These are phyloP conservation scores for Polydrusus cervinus DNA, from an alignment of 2,888 invertebrate species.

Conservation along the genomic window DNA sequence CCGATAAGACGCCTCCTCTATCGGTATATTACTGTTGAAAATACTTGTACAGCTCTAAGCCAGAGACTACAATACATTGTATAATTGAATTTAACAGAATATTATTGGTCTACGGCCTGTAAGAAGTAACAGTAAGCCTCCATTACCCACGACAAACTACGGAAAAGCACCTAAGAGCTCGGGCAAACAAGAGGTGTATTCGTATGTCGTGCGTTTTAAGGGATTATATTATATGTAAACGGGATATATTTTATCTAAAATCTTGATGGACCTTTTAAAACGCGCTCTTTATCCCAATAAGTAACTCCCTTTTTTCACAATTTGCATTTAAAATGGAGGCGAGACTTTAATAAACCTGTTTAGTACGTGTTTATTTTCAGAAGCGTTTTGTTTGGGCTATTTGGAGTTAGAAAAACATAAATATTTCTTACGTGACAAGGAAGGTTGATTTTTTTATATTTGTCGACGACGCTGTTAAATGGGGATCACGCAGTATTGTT, in stretches of 20 bases:
- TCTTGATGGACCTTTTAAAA: slow-evolving; percentile 22
- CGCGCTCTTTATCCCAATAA: slow-evolving; percentile 9
- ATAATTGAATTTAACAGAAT: too few relatives aligned
- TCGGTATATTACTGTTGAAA: too few relatives aligned
- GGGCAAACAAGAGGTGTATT: slow-evolving; percentile 24
- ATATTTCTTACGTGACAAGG: neutral
- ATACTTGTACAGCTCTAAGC: too few relatives aligned
- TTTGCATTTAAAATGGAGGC: slow-evolving; percentile 9
- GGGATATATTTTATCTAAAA: slow-evolving; percentile 15
- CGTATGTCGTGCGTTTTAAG: slow-evolving; percentile 23
- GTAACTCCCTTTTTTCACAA: slow-evolving; percentile 10
- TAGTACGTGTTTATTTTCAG: slow-evolving; percentile 11
- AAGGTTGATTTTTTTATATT: neutral
- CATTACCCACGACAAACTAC: slow-evolving; percentile 8
- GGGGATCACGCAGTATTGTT: too few relatives aligned
- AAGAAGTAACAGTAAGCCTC: neutral
- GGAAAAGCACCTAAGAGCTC: slow-evolving; percentile 11
- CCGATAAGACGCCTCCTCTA: too few relatives aligned
- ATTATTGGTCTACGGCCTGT: slow-evolving; percentile 10
- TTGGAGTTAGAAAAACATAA: neutral
- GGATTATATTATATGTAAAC: slow-evolving; percentile 17
- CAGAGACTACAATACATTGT: too few relatives aligned
- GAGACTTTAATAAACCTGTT: slow-evolving; percentile 4
- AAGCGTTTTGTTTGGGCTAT: neutral
- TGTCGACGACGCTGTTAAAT: too few relatives aligned